Conservation (phyloP, 1,140 invertebrate genomes). For the Caenorhabditis tropicalis region DNA sequence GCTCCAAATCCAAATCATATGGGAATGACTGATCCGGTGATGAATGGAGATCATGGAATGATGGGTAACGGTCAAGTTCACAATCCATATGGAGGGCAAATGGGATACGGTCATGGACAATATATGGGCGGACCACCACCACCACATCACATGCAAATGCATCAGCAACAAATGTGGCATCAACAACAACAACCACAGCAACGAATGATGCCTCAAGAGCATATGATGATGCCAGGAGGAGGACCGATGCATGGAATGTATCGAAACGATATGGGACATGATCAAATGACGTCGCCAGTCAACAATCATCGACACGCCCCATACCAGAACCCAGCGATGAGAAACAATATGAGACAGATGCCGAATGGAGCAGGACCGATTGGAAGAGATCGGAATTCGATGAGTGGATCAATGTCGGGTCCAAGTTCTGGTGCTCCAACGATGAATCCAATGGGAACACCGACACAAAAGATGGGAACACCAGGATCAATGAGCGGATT, state of each 20-base stretch:
- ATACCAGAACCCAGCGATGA: slow-evolving; percentile 19
- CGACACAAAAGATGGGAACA: slow-evolving; percentile 24
- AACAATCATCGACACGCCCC: slow-evolving; percentile 6
- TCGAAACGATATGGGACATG: slow-evolving; percentile 6
- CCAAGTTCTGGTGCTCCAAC: slow-evolving; percentile 6
- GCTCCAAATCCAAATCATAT: neutral
- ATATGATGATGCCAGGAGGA: slow-evolving; percentile 37
- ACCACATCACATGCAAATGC: slow-evolving; percentile 44
- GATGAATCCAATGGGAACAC: slow-evolving; percentile 36
- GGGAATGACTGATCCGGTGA: slow-evolving; percentile 38
- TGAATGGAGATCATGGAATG: neutral
- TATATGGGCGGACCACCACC: slow-evolving; percentile 36
- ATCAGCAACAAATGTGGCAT: slow-evolving; percentile 43
- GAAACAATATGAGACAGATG: slow-evolving; percentile 31
- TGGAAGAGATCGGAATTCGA: neutral
- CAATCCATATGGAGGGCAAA: slow-evolving; percentile 35
- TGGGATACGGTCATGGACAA: neutral
- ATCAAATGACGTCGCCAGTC: slow-evolving; percentile 8
- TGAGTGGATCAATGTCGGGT: slow-evolving; percentile 43
- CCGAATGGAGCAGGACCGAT: neutral
- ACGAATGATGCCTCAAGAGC: slow-evolving; percentile 46
- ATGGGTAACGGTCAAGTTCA: slow-evolving; percentile 7
- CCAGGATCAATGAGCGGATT: slow-evolving; percentile 11
- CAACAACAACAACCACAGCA: slow-evolving; percentile 47
- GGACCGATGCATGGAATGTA: slow-evolving; percentile 38